These are phyloP conservation scores for Oxycera nigricornis DNA, from an alignment of 2,888 invertebrate species.

Conservation along the genomic window DNA sequence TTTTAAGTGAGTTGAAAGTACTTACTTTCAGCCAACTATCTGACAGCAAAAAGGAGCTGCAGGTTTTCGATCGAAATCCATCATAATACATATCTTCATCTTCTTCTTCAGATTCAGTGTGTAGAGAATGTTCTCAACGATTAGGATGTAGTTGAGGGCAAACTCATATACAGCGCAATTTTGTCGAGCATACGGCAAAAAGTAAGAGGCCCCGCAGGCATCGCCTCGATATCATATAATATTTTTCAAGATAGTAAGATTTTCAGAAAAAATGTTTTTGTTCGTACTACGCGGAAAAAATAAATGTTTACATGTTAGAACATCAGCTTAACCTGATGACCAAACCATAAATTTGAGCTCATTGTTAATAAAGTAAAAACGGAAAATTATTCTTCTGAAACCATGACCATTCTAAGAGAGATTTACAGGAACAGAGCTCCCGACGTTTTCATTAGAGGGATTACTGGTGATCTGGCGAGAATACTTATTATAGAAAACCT, in stretches of 20 bases:
- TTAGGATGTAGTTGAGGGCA: not conserved
- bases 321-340: too few species aligned
- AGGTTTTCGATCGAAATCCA: not conserved
- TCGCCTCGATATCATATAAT: not conserved
- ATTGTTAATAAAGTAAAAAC: not conserved
- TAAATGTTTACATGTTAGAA: not conserved
- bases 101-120: not conserved
- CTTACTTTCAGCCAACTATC: not conserved
- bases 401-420: not conserved
- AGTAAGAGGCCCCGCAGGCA: not conserved
- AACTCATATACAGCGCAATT: not conserved
- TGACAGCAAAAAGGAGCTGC: not conserved
- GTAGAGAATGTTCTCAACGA: not conserved
- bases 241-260: not conserved
- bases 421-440: not conserved
- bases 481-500: not conserved
- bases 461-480: not conserved
- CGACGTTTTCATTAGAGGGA: conserved; percentile 45
- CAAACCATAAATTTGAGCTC: not conserved
- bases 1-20: too few species aligned
- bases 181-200: not conserved
- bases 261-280: not conserved
- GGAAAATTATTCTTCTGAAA: not conserved
- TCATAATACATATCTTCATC: too few species aligned
- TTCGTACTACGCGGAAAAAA: not conserved